Evolutionary conservation across 2,113 vertebrate genomes (phyloP).

Genomic region (Lamprotornis superbus): DNA sequence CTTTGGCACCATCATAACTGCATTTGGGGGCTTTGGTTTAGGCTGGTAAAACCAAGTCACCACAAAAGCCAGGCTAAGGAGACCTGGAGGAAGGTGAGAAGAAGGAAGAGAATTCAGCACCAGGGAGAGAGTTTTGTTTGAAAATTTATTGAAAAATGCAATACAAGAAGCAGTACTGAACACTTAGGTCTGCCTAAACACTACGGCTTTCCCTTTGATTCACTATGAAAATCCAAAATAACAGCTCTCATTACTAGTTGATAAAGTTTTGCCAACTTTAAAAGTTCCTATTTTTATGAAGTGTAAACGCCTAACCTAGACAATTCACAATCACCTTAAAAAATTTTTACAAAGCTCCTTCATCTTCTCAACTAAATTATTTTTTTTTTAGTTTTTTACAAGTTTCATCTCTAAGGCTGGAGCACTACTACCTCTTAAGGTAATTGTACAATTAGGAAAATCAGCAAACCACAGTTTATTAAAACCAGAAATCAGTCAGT

Average conservation of each 20-base stretch:
- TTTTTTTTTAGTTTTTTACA: not conserved
- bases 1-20: accelerated
- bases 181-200: conserved; percentile 61
- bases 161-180: conserved; percentile 77
- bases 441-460: conserved; percentile 33
- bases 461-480: conserved; percentile 47
- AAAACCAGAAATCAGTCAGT: not conserved
- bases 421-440: conserved; percentile 10
- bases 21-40: not conserved
- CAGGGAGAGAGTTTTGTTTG: not conserved
- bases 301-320: conserved; percentile 70
- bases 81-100: not conserved
- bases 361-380: conserved; percentile 65
- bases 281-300: conserved; percentile 60
- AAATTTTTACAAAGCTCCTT: conserved; percentile 76
- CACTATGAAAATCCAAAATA: conserved; percentile 66
- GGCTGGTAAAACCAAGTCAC: not conserved
- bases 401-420: conserved; percentile 13
- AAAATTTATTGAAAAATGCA: conserved; percentile 82
- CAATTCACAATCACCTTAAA: conserved; percentile 64
- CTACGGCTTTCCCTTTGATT: conserved; percentile 65
- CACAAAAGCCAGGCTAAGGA: not conserved
- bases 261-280: conserved; percentile 49
- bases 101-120: not conserved
- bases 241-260: conserved; percentile 51